Conservation (phyloP, 1,140 invertebrate genomes). For the Lordiphosa collinella region DNA sequence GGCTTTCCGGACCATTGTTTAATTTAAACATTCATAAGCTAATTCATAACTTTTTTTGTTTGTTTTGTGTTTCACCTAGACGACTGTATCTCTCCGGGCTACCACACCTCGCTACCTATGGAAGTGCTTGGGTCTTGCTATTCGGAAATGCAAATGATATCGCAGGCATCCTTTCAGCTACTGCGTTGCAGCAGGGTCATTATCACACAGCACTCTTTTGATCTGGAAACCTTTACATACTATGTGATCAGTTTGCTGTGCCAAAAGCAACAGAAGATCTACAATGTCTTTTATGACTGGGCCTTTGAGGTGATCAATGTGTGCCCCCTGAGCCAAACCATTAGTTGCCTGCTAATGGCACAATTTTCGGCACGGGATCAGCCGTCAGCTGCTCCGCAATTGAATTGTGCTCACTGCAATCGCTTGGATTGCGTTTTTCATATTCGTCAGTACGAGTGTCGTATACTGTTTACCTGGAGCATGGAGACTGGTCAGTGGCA, state of each 20-base stretch:
- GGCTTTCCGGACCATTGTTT: no score
- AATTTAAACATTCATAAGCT: no score
- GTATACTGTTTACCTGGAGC: slow-evolving; percentile 86
- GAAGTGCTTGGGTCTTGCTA: slow-evolving; percentile 88
- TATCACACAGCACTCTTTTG: slow-evolving; percentile 87
- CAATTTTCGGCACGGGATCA: slow-evolving; percentile 82
- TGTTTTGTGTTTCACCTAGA: slow-evolving; percentile 29
- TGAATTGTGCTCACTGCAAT: slow-evolving; percentile 75
- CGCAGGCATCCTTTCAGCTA: slow-evolving; percentile 70
- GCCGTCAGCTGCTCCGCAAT: slow-evolving; percentile 66
- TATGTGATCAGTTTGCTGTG: slow-evolving; percentile 87
- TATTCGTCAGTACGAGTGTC: slow-evolving; percentile 84
- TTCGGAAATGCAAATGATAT: slow-evolving; percentile 86
- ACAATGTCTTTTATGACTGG: slow-evolving; percentile 89
- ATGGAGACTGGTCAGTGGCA: slow-evolving; percentile 84
- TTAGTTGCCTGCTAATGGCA: slow-evolving; percentile 81
- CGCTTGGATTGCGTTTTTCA: slow-evolving; percentile 81
- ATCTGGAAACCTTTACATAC: slow-evolving; percentile 89
- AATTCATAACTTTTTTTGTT: no score
- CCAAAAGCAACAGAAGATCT: slow-evolving; percentile 86
- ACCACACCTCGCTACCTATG: slow-evolving; percentile 82
- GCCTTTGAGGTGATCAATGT: slow-evolving; percentile 89
- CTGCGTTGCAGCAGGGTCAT: slow-evolving; percentile 83
- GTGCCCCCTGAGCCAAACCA: slow-evolving; percentile 81
- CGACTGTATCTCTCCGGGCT: slow-evolving; percentile 78